Evolutionary conservation across 2,888 invertebrate species (phyloP), one percentile per base, ranked within the genome.

Genomic region (Cerastis leucographa): DNA sequence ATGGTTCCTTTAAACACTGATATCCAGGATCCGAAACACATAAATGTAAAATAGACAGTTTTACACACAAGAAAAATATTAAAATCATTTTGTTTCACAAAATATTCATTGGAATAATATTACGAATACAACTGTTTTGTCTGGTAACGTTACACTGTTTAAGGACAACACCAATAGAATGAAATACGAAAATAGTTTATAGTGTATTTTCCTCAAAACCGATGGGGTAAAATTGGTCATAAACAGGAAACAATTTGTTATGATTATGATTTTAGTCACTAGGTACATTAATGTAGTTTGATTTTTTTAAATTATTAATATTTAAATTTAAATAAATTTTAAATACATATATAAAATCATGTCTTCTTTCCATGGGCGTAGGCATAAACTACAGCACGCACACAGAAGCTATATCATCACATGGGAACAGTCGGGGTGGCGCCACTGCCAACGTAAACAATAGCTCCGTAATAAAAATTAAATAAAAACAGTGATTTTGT

Each of bases 1-100:
- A 1, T 29, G 19, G 9, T 7, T 29, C 9, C 0, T 0, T 0
- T 0, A 0, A 0, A 25, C 83, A 85, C 4, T 40, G 6, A 49
- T 85, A 76, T 29, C 59, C 76, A 12, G 19, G 40, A 49, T 73
- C 42, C 9, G 66, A 59, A 6, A 71, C 70, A 82, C 82, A 64
- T 2, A 67, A 25, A 71, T 76, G 72, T 49, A 85, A 29, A 61
- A 82, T 14, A 1, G 62, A 61, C 0, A 85, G 49, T 40, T 76
- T 73, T 71, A 81, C 12, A 49, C 70, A 85, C 46, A 83, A 35
- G 14, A 76, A 19, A 8, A 72, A 22, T 54, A 81, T 14, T 42
- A 71, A 68, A 68, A 44, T 42, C 83, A 83, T 83, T 73, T 76
- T 83, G 64, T 56, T 54, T 76, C 29, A 81, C 46, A 42, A 65